Evolutionary conservation across 2,888 invertebrate species (phyloP), one percentile per base, ranked within the genome.

Genomic region (Meta bourneti): DNA sequence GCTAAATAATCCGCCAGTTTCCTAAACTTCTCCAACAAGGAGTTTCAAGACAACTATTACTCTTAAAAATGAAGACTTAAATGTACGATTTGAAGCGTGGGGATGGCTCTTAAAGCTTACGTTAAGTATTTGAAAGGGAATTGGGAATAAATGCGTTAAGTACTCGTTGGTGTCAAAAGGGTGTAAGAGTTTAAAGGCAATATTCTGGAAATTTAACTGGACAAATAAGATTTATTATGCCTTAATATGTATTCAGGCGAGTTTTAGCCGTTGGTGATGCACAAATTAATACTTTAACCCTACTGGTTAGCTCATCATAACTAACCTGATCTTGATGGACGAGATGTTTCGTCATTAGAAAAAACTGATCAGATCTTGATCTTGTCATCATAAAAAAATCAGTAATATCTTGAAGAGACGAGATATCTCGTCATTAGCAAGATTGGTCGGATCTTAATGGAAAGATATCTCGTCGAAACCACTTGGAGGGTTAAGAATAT

Each of bases 1-100:
- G 75, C 54, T 75, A 7, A 54, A 75, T 84, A 75, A 84, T 75
- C 84, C 54, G 74, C 20, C n/a, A 74, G 84, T 75, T 84, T 61
- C 54, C 74, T 16, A 5, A 61, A 61, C 52, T 82, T 71, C 49
- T 8, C 13, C 61, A 34, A 34, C 34, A 34, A 2, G n/a, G 51
- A 82, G 71, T 20, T 4, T 34, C 34, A 34, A 34, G 34, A 61
- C 61, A 16, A 61, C 16, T 61, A 61, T 7, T 61, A 61, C 61
- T 9, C 61, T 61, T 16, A 61, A 61, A 61, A 61, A 61, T 61
- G 61, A 61, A 61, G 61, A 34, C 34, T 34, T 34, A 34, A 34
- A 34, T 34, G 61, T 8, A 61, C 11, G 5, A 11, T 9, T 61
- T 61, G 16, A 61, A 61, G 51, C n/a, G n/a, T 48, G 16, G 71